Evolutionary conservation across 2,888 invertebrate genomes (phyloP).

Genomic region (Xylophagus ater): DNA sequence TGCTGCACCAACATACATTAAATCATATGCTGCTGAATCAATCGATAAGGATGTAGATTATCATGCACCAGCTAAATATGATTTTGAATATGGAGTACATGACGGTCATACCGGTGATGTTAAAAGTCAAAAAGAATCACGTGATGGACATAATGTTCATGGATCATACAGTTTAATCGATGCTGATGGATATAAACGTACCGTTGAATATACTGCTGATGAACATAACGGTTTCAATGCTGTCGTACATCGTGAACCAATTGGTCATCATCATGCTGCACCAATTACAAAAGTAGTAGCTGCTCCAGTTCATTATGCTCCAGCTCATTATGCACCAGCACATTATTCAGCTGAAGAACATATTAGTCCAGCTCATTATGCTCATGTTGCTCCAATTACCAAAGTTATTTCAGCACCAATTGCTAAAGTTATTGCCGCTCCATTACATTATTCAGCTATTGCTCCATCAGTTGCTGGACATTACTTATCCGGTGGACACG

Average conservation of each 20-base stretch:
- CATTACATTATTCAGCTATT: too few relatives aligned
- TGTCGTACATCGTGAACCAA: conserved; percentile 44
- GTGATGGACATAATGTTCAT: conserved; percentile 43
- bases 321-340: too few relatives aligned
- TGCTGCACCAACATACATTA: conserved; percentile 1
- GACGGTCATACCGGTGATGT: conserved; percentile 43
- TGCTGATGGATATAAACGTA: conserved; percentile 44
- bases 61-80: too few relatives aligned
- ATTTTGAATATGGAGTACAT: conserved; percentile 41
- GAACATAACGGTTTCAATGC: conserved; percentile 46
- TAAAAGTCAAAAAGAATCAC: conserved; percentile 43
- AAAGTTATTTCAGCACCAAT: too few relatives aligned
- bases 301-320: too few relatives aligned
- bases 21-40: conserved; percentile 14
- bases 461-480: too few relatives aligned
- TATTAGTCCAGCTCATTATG: conserved; percentile 4
- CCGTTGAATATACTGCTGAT: conserved; percentile 45
- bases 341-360: too few relatives aligned
- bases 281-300: too few relatives aligned
- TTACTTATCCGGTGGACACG: too few relatives aligned
- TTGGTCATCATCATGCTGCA: too few relatives aligned
- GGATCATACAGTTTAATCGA: conserved; percentile 45
- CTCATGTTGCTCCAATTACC: too few relatives aligned
- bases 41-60: conserved; percentile 23
- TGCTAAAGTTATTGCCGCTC: too few relatives aligned